These are phyloP conservation scores for Puma concolor DNA, from an alignment of 2,113 vertebrate genomes.

Conservation along the genomic window DNA sequence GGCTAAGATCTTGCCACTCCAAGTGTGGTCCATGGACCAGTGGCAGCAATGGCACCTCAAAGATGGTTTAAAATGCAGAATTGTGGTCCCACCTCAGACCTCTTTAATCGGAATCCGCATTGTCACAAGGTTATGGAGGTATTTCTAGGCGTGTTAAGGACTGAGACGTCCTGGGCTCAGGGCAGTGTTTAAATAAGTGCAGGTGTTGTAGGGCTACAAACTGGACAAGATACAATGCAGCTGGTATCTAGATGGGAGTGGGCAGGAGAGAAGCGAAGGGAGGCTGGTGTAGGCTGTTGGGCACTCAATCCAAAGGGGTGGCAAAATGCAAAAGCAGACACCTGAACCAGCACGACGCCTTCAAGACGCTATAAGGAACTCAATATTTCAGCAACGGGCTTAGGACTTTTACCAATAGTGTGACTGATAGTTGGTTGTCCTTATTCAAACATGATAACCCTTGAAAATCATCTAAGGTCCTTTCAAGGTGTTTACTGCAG, in stretches of 20 bases:
- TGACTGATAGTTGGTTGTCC: neutral
- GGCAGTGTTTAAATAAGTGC: neutral
- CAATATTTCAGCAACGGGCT: neutral
- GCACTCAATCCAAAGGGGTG: neutral
- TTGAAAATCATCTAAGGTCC: neutral
- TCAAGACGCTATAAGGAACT: neutral
- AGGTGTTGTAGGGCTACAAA: neutral
- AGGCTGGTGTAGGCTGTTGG: neutral
- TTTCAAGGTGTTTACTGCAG: neutral
- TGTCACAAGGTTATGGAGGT: neutral
- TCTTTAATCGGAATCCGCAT: neutral
- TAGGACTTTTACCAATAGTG: neutral
- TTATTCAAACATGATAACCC: neutral
- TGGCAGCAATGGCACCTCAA: neutral
- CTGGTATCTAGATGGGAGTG: neutral
- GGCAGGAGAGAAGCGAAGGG: neutral
- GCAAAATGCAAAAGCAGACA: neutral
- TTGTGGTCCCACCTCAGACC: neutral
- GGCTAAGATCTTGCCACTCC: neutral
- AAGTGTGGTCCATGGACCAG: neutral
- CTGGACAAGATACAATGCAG: neutral
- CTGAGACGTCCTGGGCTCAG: neutral
- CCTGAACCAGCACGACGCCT: neutral
- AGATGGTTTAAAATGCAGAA: neutral
- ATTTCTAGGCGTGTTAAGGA: neutral